A percentile compares a stretch with the other conserved stretches of the same genome.
Evolutionary conservation across 2,888 invertebrate species (phyloP).

Genomic region (Keiferia lycopersicella): DNA sequence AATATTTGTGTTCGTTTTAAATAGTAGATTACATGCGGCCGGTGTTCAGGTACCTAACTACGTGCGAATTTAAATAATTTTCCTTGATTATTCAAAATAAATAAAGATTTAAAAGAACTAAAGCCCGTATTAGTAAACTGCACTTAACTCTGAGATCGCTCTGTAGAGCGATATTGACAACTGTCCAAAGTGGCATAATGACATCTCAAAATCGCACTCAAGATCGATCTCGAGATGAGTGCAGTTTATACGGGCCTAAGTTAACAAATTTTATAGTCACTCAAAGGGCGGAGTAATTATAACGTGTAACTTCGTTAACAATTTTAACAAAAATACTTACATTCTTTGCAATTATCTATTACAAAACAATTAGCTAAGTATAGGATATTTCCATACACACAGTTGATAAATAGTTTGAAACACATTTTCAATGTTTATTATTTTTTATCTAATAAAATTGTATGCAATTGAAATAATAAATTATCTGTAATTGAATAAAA

Average conservation of each 20-base stretch:
- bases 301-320: neutral
- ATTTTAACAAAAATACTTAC: slow-evolving; percentile 19
- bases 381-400: neutral
- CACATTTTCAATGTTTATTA: neutral
- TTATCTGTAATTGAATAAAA: neutral
- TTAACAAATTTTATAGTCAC: neutral
- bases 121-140: too few relatives aligned
- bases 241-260: too few relatives aligned
- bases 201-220: too few relatives aligned
- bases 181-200: too few relatives aligned
- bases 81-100: too few relatives aligned
- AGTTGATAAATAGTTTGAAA: neutral
- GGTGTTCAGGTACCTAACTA: too few relatives aligned
- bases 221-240: too few relatives aligned
- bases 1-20: too few relatives aligned
- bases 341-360: slow-evolving; percentile 25
- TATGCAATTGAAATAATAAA: neutral
- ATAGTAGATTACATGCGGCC: too few relatives aligned
- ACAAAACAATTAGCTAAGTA: slow-evolving; percentile 25
- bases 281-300: slow-evolving; percentile 3
- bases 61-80: too few relatives aligned
- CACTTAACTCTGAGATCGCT: too few relatives aligned
- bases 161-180: too few relatives aligned
- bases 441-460: neutral
- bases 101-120: neutral